phyloP scores from a whole-genome alignment of 1,140 invertebrate genomes.

The Uloborus diversus region DNA sequence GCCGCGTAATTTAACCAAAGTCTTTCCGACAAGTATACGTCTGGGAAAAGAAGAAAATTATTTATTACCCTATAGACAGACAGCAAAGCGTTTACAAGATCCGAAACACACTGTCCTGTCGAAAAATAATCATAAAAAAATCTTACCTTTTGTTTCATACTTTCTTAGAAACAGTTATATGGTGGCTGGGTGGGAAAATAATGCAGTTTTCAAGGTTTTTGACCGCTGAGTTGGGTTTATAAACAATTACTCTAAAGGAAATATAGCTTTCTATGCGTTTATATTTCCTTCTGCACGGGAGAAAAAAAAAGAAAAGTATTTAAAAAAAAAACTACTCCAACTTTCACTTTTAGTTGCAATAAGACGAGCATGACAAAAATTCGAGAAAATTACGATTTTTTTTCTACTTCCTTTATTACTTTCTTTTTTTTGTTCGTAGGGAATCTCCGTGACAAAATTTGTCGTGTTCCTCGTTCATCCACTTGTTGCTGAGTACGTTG shows the following conservation, averaged over 20 bases:
- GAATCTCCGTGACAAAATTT: too few relatives aligned
- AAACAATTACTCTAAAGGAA: slow-evolving; percentile 31
- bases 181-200: slow-evolving; percentile 44
- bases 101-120: too few relatives aligned
- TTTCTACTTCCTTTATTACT: too few relatives aligned
- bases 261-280: slow-evolving; percentile 17
- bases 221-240: slow-evolving; percentile 36
- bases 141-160: slow-evolving; percentile 45
- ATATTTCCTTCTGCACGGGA: background rate
- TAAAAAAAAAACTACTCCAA: background rate
- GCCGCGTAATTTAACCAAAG: too few relatives aligned
- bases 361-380: too few relatives aligned
- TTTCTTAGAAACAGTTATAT: slow-evolving; percentile 47
- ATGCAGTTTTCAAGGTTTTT: slow-evolving; percentile 29
- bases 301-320: background rate
- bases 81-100: too few relatives aligned
- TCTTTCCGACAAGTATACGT: too few relatives aligned
- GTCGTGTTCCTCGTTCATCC: background rate
- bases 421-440: too few relatives aligned
- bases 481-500: slow-evolving; percentile 4
- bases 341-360: background rate
- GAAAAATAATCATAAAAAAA: background rate
- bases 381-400: slow-evolving; percentile 1
- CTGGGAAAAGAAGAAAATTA: too few relatives aligned
- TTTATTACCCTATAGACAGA: too few relatives aligned